Conservation (phyloP, 2,888 invertebrate species). For the Euzophera pinguis region DNA sequence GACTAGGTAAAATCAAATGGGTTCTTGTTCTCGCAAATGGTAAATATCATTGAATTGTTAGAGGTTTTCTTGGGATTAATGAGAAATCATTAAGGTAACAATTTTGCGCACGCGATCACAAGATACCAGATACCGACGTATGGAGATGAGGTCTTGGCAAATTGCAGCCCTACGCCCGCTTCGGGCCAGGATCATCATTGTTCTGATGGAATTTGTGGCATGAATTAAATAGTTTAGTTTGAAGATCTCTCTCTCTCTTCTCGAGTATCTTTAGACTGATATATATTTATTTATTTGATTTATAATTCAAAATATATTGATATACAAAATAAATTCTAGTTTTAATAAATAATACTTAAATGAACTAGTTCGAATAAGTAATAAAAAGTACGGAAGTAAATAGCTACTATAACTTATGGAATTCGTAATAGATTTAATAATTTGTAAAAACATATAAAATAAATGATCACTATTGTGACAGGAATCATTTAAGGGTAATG, state of each 20-base stretch:
- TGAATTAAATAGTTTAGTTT: not conserved
- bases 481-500: too few relatives aligned
- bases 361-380: too few relatives aligned
- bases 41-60: slow-evolving; percentile 17
- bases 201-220: slow-evolving; percentile 18
- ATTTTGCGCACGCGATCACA: slow-evolving; percentile 52
- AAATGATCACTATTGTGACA: too few relatives aligned
- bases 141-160: slow-evolving; percentile 45
- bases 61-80: slow-evolving; percentile 28
- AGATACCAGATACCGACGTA: slow-evolving; percentile 22
- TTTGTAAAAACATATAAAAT: too few relatives aligned
- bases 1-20: too few relatives aligned
- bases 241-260: not conserved
- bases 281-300: not conserved
- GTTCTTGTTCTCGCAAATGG: not conserved
- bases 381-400: too few relatives aligned
- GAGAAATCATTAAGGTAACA: slow-evolving; percentile 42
- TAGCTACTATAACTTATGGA: too few relatives aligned
- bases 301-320: too few relatives aligned
- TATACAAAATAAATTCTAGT: too few relatives aligned
- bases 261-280: too few relatives aligned
- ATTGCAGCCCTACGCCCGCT: slow-evolving; percentile 44
- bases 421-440: too few relatives aligned
- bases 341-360: too few relatives aligned
- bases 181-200: slow-evolving; percentile 37